phyloP scores from a whole-genome alignment of 1,140 invertebrate genomes.

The Pissodes strobi region DNA sequence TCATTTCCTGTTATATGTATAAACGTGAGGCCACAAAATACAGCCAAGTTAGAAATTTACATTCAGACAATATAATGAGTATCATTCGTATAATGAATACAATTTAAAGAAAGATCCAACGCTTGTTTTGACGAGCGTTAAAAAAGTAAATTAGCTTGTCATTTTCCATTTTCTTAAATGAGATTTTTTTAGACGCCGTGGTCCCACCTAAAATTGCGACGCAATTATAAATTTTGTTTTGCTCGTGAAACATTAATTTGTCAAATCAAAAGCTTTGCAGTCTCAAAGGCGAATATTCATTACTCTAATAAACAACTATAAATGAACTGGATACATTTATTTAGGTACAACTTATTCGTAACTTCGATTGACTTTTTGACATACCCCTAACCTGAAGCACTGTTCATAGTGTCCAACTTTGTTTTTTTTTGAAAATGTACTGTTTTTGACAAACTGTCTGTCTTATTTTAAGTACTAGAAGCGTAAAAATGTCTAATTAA shows the following conservation, averaged over 20 bases:
- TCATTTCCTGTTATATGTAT: slow-evolving; percentile 29
- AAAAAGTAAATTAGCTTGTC: slow-evolving; percentile 30
- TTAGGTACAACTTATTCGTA: too few species aligned
- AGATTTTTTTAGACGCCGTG: slow-evolving; percentile 19
- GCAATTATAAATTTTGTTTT: slow-evolving; percentile 21
- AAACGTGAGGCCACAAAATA: slow-evolving; percentile 22
- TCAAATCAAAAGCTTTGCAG: background rate
- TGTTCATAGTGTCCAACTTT: too few species aligned
- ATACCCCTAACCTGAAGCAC: too few species aligned
- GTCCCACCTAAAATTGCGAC: slow-evolving; percentile 9
- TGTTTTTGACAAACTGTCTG: too few species aligned
- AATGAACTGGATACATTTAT: too few species aligned
- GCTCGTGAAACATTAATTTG: slow-evolving; percentile 5
- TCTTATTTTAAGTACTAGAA: too few species aligned
- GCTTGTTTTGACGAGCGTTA: slow-evolving; percentile 13
- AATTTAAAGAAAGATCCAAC: slow-evolving; percentile 22
- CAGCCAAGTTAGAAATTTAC: slow-evolving; percentile 24
- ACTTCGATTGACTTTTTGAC: too few species aligned
- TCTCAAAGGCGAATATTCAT: too few species aligned
- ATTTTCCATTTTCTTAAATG: slow-evolving; percentile 28
- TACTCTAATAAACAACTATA: too few species aligned
- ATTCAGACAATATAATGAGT: slow-evolving; percentile 29
- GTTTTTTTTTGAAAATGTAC: too few species aligned
- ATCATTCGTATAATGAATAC: slow-evolving; percentile 29
- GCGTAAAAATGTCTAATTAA: too few species aligned